Evolutionary conservation across 1,140 invertebrate genomes (phyloP), one percentile per base, ranked within the genome.

Genomic region (Leguminivora glycinivorella): DNA sequence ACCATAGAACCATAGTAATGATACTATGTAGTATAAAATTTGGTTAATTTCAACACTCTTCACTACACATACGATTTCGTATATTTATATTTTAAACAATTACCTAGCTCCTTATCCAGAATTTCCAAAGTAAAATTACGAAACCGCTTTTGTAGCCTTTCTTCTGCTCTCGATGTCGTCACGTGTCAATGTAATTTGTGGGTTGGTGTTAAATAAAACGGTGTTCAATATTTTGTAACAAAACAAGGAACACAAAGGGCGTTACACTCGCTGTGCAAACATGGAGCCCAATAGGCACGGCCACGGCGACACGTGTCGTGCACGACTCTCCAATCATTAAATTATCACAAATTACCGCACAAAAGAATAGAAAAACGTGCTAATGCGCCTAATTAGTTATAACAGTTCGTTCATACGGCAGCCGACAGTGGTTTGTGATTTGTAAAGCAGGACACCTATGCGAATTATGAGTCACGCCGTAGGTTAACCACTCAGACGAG

Each of bases 171-270:
- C 71, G 69, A 73, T 79, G 83, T 87, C 85, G 79, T 77, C 81
- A 77, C 80, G 81, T 82, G 87, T 88, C 83, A 85, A 85, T 86
- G 86, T 77, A 89, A 91, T 91, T 91, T 90, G 89, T 83, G 82
- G 77, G 83, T 79, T 80, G 72, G 87, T 90, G 89, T 89, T 91
- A 91, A 91, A 88, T 88, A 88, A 89, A 90, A 89, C 89, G 82
- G 89, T 88, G 87, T 90, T 87, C 89, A 91, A 91, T 91, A 90
- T 91, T 91, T 89, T 91, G 87, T 90, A 89, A 91, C 89, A 91
- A 88, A 91, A 89, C 85, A 89, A 87, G 89, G 83, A 84, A 89
- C 77, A 91, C 86, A 87, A 90, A 91, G 89, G 84, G 87, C 88
- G 80, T 91, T 91, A 88, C 89, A 86, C 89, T 88, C 87, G 74